Percentiles rank a stretch among this genome's conserved stretches.
Conservation (phyloP, 2,888 invertebrate species). For the Homarus gammarus region DNA sequence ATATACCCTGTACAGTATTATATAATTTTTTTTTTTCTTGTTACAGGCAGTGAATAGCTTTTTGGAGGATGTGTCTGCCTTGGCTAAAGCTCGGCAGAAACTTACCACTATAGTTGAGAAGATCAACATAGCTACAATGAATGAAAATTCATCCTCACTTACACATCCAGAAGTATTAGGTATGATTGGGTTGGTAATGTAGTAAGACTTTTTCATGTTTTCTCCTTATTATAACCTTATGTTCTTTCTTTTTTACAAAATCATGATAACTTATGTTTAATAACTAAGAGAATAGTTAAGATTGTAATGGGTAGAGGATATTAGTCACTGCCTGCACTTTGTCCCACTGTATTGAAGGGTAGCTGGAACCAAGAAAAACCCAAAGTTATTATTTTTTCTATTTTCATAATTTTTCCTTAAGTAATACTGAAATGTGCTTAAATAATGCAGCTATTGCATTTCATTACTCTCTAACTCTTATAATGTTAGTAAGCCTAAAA, state of each 20-base stretch:
- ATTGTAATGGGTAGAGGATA: neutral
- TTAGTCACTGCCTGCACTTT: neutral
- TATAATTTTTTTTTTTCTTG: neutral
- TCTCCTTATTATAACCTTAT: neutral
- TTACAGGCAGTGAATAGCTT: conserved; percentile 14
- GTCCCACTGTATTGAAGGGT: too few relatives aligned
- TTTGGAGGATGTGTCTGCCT: conserved; percentile 22
- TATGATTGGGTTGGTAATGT: neutral
- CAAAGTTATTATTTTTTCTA: too few relatives aligned
- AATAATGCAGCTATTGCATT: too few relatives aligned
- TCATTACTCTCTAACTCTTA: too few relatives aligned
- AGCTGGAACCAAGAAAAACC: too few relatives aligned
- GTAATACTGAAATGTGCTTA: too few relatives aligned
- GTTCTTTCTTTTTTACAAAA: neutral
- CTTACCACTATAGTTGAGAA: neutral
- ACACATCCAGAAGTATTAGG: conserved; percentile 38
- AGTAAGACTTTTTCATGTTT: neutral
- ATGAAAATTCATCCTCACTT: conserved; percentile 7
- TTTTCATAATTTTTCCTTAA: too few relatives aligned
- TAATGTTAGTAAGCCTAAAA: too few relatives aligned
- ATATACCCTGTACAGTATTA: neutral
- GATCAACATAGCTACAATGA: neutral
- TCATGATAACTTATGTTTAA: neutral
- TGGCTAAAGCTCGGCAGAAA: neutral
- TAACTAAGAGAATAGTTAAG: neutral